phyloP scores from a whole-genome alignment of 2,113 vertebrate species.

The Daphoenositta chrysoptera region DNA sequence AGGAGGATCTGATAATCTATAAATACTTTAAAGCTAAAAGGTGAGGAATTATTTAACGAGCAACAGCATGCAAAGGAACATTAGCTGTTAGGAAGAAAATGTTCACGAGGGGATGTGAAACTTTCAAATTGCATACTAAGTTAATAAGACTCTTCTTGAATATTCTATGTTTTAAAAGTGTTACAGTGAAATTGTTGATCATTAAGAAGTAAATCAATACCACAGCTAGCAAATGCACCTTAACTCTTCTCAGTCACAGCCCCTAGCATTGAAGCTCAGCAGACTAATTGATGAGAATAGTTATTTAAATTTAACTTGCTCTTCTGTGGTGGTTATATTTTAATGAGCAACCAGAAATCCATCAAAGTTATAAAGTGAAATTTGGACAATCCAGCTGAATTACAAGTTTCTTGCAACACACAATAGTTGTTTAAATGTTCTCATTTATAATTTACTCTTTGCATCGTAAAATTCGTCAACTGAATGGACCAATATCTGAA shows the following conservation, averaged over 20 bases:
- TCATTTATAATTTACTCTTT: neutral
- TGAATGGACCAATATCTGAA: neutral
- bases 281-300: neutral
- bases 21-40: constrained; percentile 65
- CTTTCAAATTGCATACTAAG: constrained; percentile 26
- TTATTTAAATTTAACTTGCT: constrained; percentile 15
- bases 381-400: neutral
- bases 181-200: constrained; percentile 12
- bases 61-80: constrained; percentile 54
- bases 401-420: neutral
- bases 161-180: constrained; percentile 22
- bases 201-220: constrained; percentile 19
- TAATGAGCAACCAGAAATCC: neutral
- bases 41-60: constrained; percentile 64
- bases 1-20: constrained; percentile 65
- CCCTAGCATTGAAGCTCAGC: neutral
- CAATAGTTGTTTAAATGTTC: neutral
- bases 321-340: neutral
- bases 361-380: neutral
- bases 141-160: constrained; percentile 36
- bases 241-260: neutral
- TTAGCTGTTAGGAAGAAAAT: constrained; percentile 52
- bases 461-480: fast-evolving
- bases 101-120: constrained; percentile 32
- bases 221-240: neutral